phyloP scores from a whole-genome alignment of 2,797 vertebrate species.

The Chlorospingus flavigularis region DNA sequence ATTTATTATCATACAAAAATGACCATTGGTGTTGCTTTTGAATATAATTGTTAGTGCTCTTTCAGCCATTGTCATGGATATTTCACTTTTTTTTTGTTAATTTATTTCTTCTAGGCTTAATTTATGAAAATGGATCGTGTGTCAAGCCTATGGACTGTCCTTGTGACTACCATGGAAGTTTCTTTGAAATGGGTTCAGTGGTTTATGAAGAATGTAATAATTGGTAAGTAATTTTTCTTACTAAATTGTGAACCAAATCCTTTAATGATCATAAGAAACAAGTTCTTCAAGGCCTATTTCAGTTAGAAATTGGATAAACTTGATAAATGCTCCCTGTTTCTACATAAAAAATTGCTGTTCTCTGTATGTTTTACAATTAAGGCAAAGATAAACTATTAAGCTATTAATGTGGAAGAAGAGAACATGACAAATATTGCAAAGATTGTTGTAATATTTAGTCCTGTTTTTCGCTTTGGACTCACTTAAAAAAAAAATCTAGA shows the following conservation, averaged over 20 bases:
- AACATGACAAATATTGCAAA: neutral
- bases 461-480: neutral
- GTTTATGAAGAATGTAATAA: conserved; percentile 92
- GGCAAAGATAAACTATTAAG: neutral
- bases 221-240: conserved; percentile 74
- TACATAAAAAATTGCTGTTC: neutral
- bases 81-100: neutral
- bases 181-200: conserved; percentile 82
- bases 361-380: neutral
- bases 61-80: neutral
- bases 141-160: conserved; percentile 87
- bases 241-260: neutral
- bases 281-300: neutral
- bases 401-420: neutral
- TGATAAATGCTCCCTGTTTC: neutral
- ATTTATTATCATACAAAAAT: neutral
- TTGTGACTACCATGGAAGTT: conserved; percentile 88
- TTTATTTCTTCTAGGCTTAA: conserved; percentile 79
- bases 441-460: neutral
- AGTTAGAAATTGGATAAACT: neutral
- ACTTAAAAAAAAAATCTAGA: neutral
- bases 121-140: conserved; percentile 86
- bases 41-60: neutral
- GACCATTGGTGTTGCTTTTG: neutral
- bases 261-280: neutral